These are phyloP conservation scores for Hydrocynus forskahlii DNA, from an alignment of 2,797 vertebrate species.

Conservation along the genomic window DNA sequence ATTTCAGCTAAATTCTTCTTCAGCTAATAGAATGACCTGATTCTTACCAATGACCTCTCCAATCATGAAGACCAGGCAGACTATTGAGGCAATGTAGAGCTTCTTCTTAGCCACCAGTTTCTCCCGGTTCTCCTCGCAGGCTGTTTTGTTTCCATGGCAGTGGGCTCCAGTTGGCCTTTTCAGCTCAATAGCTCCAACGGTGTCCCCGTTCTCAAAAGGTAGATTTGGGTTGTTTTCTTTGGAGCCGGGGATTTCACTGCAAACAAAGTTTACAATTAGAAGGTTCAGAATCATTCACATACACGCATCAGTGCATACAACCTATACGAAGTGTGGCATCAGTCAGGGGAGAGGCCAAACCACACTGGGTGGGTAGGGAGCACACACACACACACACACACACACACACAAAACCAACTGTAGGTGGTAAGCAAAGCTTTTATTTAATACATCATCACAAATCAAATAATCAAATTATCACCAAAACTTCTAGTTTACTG, in stretches of 20 bases:
- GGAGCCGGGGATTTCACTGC: conserved; percentile 84
- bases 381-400: too few species aligned
- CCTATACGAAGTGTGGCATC: too few species aligned
- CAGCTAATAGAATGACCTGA: not conserved
- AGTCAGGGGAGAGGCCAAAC: too few species aligned
- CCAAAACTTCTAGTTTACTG: too few species aligned
- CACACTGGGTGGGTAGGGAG: too few species aligned
- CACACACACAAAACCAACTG: too few species aligned
- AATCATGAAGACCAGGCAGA: conserved; percentile 94
- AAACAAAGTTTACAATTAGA: conserved; percentile 6
- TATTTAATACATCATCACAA: too few species aligned
- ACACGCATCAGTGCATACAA: not conserved
- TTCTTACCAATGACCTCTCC: conserved; percentile 91
- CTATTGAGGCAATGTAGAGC: conserved; percentile 84
- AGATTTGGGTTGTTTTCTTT: conserved; percentile 68
- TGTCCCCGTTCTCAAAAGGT: conserved; percentile 71
- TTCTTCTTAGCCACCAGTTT: conserved; percentile 85
- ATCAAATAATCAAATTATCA: too few species aligned
- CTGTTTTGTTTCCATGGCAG: conserved; percentile 76
- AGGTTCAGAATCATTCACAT: not conserved
- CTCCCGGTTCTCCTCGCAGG: conserved; percentile 67
- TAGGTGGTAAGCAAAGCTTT: too few species aligned
- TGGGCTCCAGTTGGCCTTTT: conserved; percentile 68
- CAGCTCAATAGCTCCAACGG: conserved; percentile 75
- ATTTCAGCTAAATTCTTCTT: not conserved